phyloP scores from a whole-genome alignment of 2,888 invertebrate genomes.

The Sialis fuliginosa region DNA sequence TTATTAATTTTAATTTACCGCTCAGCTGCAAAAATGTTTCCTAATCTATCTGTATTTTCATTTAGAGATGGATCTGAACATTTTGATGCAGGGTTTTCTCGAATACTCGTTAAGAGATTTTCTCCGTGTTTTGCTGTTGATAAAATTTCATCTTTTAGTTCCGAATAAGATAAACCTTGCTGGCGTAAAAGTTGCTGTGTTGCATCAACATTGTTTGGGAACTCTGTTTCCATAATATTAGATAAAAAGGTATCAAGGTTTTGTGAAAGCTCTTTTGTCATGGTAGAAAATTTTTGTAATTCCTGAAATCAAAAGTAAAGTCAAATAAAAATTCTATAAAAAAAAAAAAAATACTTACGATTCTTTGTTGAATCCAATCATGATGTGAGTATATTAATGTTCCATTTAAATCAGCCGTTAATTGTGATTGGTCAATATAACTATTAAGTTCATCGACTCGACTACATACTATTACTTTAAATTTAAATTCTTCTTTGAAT shows the following conservation, averaged over 20 bases:
- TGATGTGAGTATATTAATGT: slow-evolving; percentile 77
- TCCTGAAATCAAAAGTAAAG: slow-evolving; percentile 39
- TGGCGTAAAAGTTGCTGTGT: slow-evolving; percentile 73
- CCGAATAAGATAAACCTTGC: slow-evolving; percentile 54
- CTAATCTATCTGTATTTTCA: slow-evolving; percentile 38
- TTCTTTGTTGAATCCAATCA: slow-evolving; percentile 93
- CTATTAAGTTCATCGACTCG: slow-evolving; percentile 72
- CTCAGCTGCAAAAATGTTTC: slow-evolving; percentile 84
- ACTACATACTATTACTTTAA: slow-evolving; percentile 76
- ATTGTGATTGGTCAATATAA: slow-evolving; percentile 63
- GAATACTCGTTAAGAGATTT: slow-evolving; percentile 58
- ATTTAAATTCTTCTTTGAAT: slow-evolving; percentile 83
- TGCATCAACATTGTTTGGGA: slow-evolving; percentile 85
- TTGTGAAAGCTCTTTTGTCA: slow-evolving; percentile 78
- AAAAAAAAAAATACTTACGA: slow-evolving; percentile 40
- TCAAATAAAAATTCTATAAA: background rate
- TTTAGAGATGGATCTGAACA: slow-evolving; percentile 7
- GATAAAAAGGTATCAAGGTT: slow-evolving; percentile 76
- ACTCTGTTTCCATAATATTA: slow-evolving; percentile 76
- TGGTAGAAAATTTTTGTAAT: slow-evolving; percentile 82
- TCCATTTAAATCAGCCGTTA: slow-evolving; percentile 82
- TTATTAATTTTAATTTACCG: slow-evolving; percentile 34
- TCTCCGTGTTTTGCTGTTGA: slow-evolving; percentile 82
- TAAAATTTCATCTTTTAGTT: slow-evolving; percentile 68
- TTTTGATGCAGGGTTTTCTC: slow-evolving; percentile 27